phyloP scores from a whole-genome alignment of 37 sponge, comb jelly and placozoan species.

The Theonella swinhoei region DNA sequence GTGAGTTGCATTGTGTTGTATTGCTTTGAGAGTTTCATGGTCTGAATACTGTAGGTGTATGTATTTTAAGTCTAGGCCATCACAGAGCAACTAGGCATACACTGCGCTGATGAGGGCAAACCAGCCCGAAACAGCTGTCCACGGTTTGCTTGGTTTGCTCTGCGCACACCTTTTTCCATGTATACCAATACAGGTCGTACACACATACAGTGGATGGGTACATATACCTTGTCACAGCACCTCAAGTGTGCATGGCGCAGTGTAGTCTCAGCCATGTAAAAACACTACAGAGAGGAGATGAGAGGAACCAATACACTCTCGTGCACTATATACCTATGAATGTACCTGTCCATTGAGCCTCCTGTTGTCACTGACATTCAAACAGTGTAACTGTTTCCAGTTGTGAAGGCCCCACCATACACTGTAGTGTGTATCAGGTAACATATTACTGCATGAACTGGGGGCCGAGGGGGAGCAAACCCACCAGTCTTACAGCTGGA shows the following conservation, averaged over 20 bases:
- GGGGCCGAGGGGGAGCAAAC: too few species aligned
- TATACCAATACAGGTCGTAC: too few species aligned
- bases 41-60: neutral
- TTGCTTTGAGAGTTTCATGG: too few species aligned
- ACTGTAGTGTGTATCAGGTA: neutral
- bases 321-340: neutral
- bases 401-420: constrained; percentile 68
- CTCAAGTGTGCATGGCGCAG: neutral
- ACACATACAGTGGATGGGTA: too few species aligned
- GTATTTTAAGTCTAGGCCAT: too few species aligned
- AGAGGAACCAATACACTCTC: neutral
- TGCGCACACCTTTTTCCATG: too few species aligned
- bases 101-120: too few species aligned
- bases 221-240: constrained; percentile 18
- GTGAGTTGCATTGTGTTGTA: too few species aligned
- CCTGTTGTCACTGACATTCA: constrained; percentile 53
- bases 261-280: constrained; percentile 14
- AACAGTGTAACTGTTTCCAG: constrained; percentile 20
- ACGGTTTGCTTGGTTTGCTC: too few species aligned
- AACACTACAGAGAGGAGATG: constrained; percentile 14
- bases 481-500: too few species aligned
- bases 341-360: constrained; percentile 67
- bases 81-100: too few species aligned
- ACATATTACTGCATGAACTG: neutral
- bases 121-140: too few species aligned